These are phyloP conservation scores for Drosophila varians DNA, from an alignment of 1,140 invertebrate genomes.

Conservation along the genomic window DNA sequence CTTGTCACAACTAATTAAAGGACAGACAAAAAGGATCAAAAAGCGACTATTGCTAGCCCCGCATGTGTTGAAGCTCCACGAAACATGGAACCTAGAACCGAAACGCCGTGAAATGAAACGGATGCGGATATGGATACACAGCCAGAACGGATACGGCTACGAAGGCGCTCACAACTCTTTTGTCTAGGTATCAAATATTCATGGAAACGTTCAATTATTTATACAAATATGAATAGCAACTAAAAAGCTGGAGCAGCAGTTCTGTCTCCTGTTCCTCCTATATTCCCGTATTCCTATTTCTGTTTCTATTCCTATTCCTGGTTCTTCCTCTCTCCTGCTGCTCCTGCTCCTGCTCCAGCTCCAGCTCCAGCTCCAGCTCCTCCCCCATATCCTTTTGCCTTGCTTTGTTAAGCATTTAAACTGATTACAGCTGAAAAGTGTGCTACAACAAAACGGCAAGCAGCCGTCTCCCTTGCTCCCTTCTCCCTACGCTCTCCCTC, in stretches of 20 bases:
- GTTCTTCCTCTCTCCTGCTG: background rate
- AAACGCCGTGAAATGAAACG: constrained; percentile 30
- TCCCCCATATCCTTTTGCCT: constrained; percentile 31
- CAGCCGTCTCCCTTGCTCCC: constrained; percentile 13
- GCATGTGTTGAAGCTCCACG: constrained; percentile 24
- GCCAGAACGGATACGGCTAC: constrained; percentile 21
- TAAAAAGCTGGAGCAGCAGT: constrained; percentile 53
- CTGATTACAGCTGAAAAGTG: constrained; percentile 80
- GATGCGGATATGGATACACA: constrained; percentile 21
- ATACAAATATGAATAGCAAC: constrained; percentile 81
- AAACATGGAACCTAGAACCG: constrained; percentile 11
- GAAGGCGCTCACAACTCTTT: constrained; percentile 65
- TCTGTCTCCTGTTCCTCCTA: constrained; percentile 3
- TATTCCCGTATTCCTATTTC: too few species aligned
- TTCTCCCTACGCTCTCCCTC: background rate
- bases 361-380: background rate
- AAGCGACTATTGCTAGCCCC: background rate
- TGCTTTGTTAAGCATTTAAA: constrained; percentile 81
- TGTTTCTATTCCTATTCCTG: background rate
- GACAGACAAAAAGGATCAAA: background rate
- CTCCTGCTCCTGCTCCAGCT: background rate
- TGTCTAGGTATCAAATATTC: constrained; percentile 76
- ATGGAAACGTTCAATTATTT: constrained; percentile 75
- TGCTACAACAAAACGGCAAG: constrained; percentile 62
- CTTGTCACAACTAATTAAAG: too few species aligned